phyloP scores from a whole-genome alignment of 2,888 invertebrate species.

The Stegana nigrithorax region DNA sequence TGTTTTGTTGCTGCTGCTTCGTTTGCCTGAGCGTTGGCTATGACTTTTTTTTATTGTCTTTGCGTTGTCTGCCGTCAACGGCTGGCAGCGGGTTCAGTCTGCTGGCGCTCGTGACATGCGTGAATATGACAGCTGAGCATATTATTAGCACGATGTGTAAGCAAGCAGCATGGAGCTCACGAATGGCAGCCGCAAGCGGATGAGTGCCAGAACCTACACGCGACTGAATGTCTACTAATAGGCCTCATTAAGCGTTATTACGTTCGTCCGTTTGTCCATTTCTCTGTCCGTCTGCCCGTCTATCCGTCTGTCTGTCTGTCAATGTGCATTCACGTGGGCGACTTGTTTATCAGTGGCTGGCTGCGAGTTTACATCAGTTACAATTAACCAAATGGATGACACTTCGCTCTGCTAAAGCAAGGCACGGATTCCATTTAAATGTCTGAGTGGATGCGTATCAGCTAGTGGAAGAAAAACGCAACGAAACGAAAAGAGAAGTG shows the following conservation, averaged over 20 bases:
- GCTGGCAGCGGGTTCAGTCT: too few species aligned
- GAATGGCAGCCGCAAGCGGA: slow-evolving; percentile 7
- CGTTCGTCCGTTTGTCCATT: slow-evolving; percentile 13
- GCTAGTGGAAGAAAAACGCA: too few species aligned
- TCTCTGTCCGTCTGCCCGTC: too few species aligned
- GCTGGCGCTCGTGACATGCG: slow-evolving; percentile 21
- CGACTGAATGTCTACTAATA: slow-evolving; percentile 4
- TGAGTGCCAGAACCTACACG: slow-evolving; percentile 2
- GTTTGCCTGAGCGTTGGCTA: not conserved
- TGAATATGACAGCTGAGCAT: slow-evolving; percentile 26
- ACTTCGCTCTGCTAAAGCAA: too few species aligned
- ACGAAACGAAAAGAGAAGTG: too few species aligned
- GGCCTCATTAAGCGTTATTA: slow-evolving; percentile 17
- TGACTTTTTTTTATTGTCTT: not conserved
- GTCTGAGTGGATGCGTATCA: not conserved
- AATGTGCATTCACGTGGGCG: not conserved
- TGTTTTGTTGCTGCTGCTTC: not conserved
- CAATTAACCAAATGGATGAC: slow-evolving; percentile 15
- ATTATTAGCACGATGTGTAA: slow-evolving; percentile 21
- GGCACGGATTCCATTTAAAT: not conserved
- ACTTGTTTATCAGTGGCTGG: too few species aligned
- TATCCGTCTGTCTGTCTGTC: too few species aligned
- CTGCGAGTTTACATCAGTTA: slow-evolving; percentile 19
- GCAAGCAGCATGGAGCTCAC: slow-evolving; percentile 21
- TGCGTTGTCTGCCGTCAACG: not conserved